These are phyloP conservation scores for Brachystomella parvula DNA, from an alignment of 1,140 invertebrate species.

Conservation along the genomic window DNA sequence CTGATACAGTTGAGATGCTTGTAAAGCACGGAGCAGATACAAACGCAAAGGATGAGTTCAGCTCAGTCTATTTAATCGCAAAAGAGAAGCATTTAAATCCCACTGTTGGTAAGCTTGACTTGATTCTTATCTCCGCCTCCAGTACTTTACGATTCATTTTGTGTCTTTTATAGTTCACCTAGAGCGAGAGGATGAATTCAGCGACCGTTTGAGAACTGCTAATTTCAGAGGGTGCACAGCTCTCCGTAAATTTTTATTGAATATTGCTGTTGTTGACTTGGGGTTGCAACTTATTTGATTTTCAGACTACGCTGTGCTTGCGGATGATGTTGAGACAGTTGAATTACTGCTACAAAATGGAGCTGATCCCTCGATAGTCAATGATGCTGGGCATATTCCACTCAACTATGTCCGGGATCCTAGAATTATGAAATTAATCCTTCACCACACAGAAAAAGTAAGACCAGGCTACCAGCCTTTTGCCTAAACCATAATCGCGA, in stretches of 20 bases:
- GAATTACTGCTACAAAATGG: conserved; percentile 55
- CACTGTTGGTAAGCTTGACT: conserved; percentile 51
- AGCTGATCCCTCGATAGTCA: conserved; percentile 63
- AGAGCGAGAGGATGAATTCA: conserved; percentile 71
- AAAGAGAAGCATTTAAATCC: conserved; percentile 50
- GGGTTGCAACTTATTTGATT: not conserved
- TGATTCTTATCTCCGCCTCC: not conserved
- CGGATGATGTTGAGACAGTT: conserved; percentile 57
- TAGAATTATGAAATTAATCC: conserved; percentile 50
- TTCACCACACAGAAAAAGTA: conserved; percentile 36
- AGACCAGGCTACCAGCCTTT: too few species aligned
- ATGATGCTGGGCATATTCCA: conserved; percentile 67
- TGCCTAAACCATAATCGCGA: not conserved
- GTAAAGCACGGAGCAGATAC: conserved; percentile 68
- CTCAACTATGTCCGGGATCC: conserved; percentile 62
- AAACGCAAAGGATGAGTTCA: conserved; percentile 70
- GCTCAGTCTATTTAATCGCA: conserved; percentile 58
- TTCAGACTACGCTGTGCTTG: conserved; percentile 70
- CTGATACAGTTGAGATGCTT: conserved; percentile 57
- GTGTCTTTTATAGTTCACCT: conserved; percentile 52
- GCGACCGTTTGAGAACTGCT: conserved; percentile 59
- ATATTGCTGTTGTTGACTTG: not conserved
- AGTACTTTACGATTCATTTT: conserved; percentile 21
- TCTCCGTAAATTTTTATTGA: not conserved
- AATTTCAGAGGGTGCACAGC: conserved; percentile 72